phyloP scores from a whole-genome alignment of 2,797 vertebrate species.

The Peromyscus nudipes region DNA sequence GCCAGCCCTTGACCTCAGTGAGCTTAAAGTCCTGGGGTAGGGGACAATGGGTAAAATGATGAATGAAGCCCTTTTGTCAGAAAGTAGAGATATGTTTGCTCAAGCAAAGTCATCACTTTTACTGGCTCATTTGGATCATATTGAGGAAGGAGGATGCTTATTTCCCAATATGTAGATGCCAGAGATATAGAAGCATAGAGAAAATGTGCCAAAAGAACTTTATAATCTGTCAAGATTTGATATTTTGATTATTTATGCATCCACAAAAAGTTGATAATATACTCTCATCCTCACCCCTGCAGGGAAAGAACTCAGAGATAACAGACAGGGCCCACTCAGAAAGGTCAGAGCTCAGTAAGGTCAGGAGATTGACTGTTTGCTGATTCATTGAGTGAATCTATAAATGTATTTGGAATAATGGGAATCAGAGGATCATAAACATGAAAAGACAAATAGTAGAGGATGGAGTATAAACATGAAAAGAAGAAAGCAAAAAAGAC shows the following conservation, averaged over 20 bases:
- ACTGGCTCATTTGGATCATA: neutral
- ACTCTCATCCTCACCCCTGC: fast-evolving
- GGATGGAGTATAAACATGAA: neutral
- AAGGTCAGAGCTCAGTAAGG: neutral
- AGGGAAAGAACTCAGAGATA: neutral
- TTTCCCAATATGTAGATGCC: neutral
- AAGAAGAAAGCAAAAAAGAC: neutral
- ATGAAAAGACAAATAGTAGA: neutral
- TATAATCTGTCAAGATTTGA: neutral
- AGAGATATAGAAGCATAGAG: neutral
- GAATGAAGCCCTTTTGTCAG: neutral
- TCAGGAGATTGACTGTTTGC: neutral
- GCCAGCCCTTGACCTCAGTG: neutral
- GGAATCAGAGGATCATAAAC: neutral
- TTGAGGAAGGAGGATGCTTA: neutral
- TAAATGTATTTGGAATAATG: neutral
- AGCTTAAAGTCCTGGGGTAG: neutral
- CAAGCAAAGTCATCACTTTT: constrained; percentile 39
- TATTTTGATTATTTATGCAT: neutral
- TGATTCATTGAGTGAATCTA: neutral
- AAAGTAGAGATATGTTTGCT: constrained; percentile 20
- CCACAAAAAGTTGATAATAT: neutral
- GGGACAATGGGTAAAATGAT: neutral
- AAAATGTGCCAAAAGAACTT: neutral
- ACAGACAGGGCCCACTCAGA: neutral